phyloP scores from a whole-genome alignment of 2,888 invertebrate genomes.

The Epirrhoe alternata region DNA sequence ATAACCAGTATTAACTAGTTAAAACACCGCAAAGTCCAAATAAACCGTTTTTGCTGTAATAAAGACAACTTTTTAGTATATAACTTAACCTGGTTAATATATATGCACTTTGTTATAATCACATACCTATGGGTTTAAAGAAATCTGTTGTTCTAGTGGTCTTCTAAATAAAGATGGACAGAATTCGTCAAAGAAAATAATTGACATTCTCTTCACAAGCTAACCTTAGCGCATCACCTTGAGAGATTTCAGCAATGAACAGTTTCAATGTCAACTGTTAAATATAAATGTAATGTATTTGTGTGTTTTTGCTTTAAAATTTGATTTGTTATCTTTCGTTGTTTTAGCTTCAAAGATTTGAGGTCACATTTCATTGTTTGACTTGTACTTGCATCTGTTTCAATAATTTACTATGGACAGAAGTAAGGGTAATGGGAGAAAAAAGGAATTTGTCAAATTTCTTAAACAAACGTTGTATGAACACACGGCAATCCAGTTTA shows the following conservation, averaged over 20 bases:
- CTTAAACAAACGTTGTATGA: too few species aligned
- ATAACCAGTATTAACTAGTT: neutral
- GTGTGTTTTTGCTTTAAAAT: slow-evolving; percentile 8
- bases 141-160: neutral
- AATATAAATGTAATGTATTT: slow-evolving; percentile 23
- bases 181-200: slow-evolving; percentile 8
- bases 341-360: too few species aligned
- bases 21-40: neutral
- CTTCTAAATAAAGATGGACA: neutral
- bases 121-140: neutral
- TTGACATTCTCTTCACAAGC: slow-evolving; percentile 13
- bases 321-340: neutral
- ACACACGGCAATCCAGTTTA: too few species aligned
- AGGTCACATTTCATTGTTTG: too few species aligned
- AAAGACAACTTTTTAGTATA: neutral
- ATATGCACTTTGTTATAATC: neutral
- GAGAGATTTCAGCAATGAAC: slow-evolving; percentile 29
- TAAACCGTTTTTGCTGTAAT: neutral
- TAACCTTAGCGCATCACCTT: slow-evolving; percentile 27
- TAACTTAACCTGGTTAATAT: neutral
- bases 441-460: too few species aligned
- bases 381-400: too few species aligned
- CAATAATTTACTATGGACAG: too few species aligned
- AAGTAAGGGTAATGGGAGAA: too few species aligned
- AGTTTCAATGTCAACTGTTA: slow-evolving; percentile 26